Evolutionary conservation across 1,140 invertebrate genomes (phyloP), one percentile per base, ranked within the genome.

Genomic region (Melanaphis sacchari): DNA sequence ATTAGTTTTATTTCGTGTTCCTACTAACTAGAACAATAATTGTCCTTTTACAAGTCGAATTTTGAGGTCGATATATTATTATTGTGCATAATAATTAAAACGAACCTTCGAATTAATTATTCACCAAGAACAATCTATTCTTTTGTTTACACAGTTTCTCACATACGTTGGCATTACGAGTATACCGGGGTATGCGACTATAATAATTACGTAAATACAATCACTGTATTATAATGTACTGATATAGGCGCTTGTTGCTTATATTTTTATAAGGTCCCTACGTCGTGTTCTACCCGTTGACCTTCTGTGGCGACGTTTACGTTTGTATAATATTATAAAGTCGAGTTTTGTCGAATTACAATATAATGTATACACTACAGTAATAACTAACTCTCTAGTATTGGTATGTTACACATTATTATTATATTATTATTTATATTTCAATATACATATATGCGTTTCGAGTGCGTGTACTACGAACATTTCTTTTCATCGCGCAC

Each of bases 21-120:
- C 8, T 88, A n/a, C 2, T 88, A 88, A 85, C 22, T 36, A n/a
- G 6, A 52, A 89, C 8, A 52, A 49, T 52, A 43, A 54, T 89
- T 89, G 49, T 89, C 36, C 49, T 89, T 24, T 59, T 40, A 40
- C 36, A 26, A 54, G 46, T 54, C 36, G 9, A 26, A 89, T 54
- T 54, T 89, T 89, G 24, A 89, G 88, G 88, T 38, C 88, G 46
- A 89, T 89, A 89, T 89, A 88, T 84, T n/a, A 52, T 38, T 52
- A 52, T 40, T 54, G 24, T 89, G 36, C 49, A 21, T 89, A 54
- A 40, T 89, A 89, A 89, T 89, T 89, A 89, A 26, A 89, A 54
- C 36, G 15, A 89, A 89, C 88, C 88, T 89, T 89, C 88, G 49
- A 89, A 89, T 89, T 89, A 89, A 89, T 54, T 52, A 38, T 89